Evolutionary conservation across 2,888 invertebrate species (phyloP).

Genomic region (Ischnus inquisitorius): DNA sequence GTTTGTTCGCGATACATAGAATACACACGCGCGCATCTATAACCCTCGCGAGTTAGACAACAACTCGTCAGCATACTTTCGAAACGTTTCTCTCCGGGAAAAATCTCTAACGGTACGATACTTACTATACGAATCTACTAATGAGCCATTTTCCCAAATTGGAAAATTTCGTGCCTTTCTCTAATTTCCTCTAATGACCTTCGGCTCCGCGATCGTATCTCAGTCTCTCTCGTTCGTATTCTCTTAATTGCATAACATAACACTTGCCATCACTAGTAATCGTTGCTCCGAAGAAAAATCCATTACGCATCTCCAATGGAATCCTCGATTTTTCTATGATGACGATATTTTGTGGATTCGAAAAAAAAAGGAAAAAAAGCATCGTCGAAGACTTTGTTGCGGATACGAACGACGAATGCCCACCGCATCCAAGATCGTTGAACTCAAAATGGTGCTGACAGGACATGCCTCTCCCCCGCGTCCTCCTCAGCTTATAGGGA

Average conservation of each 20-base stretch:
- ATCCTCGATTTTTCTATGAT: neutral
- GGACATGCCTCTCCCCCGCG: conserved; percentile 75
- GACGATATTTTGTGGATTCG: neutral
- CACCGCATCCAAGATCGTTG: conserved; percentile 83
- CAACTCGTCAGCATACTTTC: conserved; percentile 36
- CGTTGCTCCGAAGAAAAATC: conserved; percentile 19
- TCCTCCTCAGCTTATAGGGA: conserved; percentile 66
- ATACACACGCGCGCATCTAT: neutral
- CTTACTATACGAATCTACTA: conserved; percentile 37
- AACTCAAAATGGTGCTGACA: conserved; percentile 82
- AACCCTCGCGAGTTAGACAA: neutral
- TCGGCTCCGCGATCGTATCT: conserved; percentile 38
- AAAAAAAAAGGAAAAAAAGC: conserved; percentile 21
- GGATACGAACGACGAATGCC: conserved; percentile 71
- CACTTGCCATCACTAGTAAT: neutral
- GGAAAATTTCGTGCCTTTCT: conserved; percentile 40
- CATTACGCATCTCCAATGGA: conserved; percentile 16
- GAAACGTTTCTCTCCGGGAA: conserved; percentile 27
- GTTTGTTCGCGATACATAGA: conserved; percentile 24
- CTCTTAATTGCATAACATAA: conserved; percentile 41
- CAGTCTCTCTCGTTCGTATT: conserved; percentile 17
- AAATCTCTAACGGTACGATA: conserved; percentile 27
- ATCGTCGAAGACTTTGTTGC: conserved; percentile 50
- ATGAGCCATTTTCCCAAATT: conserved; percentile 53
- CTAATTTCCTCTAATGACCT: conserved; percentile 56